Evolutionary conservation across 1,140 invertebrate genomes (phyloP), one percentile per base, ranked within the genome.

Genomic region (Diuraphis noxia): DNA sequence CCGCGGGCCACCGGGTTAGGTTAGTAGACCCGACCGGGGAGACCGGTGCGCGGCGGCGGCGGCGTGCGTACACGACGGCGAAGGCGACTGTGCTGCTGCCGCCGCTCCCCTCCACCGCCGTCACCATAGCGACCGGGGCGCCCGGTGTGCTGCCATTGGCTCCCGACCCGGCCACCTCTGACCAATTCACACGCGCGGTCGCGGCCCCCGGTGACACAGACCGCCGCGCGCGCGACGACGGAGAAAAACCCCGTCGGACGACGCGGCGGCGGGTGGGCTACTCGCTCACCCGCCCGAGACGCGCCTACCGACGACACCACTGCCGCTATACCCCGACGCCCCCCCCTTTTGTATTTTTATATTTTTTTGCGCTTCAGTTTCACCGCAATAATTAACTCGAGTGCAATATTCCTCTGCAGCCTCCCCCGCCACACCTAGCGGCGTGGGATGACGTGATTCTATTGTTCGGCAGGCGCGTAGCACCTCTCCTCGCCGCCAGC

Each of bases 1-100:
- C 89, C 89, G 89, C 89, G 89, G 89, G 89, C 89, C 89, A 91
- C 89, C 89, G 89, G 89, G 89, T 91, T 91, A 91, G 89, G 89
- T 91, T 91, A 91, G 89, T 91, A 91, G 89, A 91, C 89, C 89
- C 89, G 89, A 91, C 89, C 89, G 89, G 89, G 77, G 89, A 72
- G 56, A 91, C 72, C 89, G 89, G 89, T 52, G 89, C 72, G 89
- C 89, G 89, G 82, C 84, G 84, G 85, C 63, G 63, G 63, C 88
- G n/a, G 88, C 88, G 84, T 86, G 84, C 84, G 84, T 49, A 49
- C 84, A 43, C 63, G 56, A 41, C 88, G 63, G 82, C 81, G 81
- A 38, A 34, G 90, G 52, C 88, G 63, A 87, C 91, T 49, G 91
- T 86, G 91, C 91, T 91, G 88, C 88, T 82, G 88, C 88, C 72